These are phyloP conservation scores for Maconellicoccus hirsutus DNA, from an alignment of 1,140 invertebrate genomes.

Conservation along the genomic window DNA sequence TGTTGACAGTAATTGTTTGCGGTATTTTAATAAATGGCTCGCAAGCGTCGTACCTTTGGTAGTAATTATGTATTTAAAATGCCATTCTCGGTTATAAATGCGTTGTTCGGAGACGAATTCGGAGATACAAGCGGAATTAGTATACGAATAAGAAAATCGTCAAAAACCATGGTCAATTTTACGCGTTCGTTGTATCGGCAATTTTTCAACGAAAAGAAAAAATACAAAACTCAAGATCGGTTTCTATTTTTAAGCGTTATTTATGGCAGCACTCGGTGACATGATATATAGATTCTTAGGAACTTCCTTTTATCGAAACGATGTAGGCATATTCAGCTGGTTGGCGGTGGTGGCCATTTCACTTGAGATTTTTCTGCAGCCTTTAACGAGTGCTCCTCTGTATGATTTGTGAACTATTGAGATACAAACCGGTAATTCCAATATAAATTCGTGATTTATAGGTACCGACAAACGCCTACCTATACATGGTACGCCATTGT, in stretches of 20 bases:
- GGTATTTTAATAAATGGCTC: too few species aligned
- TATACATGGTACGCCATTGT: neutral
- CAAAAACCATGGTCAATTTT: too few species aligned
- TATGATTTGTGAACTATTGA: slow-evolving; percentile 9
- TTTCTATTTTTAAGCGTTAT: slow-evolving; percentile 9
- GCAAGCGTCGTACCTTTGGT: too few species aligned
- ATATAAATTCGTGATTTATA: neutral
- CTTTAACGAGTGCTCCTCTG: neutral
- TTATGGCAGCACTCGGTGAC: neutral
- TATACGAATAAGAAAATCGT: too few species aligned
- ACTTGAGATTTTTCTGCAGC: slow-evolving; percentile 3
- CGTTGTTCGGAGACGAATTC: too few species aligned
- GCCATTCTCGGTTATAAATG: too few species aligned
- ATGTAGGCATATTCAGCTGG: slow-evolving; percentile 2
- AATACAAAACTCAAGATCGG: neutral
- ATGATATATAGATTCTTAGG: slow-evolving; percentile 5
- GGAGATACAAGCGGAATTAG: too few species aligned
- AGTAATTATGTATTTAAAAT: too few species aligned
- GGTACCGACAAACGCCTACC: neutral
- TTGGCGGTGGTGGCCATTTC: neutral
- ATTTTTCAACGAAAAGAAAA: neutral
- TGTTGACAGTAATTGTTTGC: too few species aligned
- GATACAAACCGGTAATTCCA: slow-evolving; percentile 2
- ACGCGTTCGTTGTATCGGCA: neutral
- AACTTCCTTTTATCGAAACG: slow-evolving; percentile 2